phyloP scores from a whole-genome alignment of 1,140 invertebrate species.

The Euwallacea fornicatus region DNA sequence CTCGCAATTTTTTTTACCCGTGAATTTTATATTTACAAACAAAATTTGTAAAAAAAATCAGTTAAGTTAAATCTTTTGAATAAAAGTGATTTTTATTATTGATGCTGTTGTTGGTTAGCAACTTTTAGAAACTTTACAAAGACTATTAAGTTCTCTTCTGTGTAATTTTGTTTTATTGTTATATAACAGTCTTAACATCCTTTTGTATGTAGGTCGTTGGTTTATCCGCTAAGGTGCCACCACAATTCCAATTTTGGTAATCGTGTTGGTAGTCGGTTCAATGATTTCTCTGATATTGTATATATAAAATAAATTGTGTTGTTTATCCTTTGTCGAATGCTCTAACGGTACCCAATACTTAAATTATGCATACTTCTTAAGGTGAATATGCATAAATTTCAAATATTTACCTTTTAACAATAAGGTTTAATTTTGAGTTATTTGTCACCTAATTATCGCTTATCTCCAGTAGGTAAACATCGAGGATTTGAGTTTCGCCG shows the following conservation, averaged over 20 bases:
- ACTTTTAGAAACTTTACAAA: too few species aligned
- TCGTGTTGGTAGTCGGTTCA: slow-evolving; percentile 11
- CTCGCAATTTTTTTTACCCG: too few species aligned
- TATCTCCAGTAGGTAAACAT: too few species aligned
- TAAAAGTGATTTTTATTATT: too few species aligned
- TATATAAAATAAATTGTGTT: slow-evolving; percentile 1
- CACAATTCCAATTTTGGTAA: slow-evolving; percentile 24
- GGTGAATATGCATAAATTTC: not conserved
- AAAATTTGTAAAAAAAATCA: too few species aligned
- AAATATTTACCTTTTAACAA: not conserved
- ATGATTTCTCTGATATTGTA: slow-evolving; percentile 12
- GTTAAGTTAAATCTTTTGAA: too few species aligned
- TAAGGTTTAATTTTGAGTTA: too few species aligned
- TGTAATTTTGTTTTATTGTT: not conserved
- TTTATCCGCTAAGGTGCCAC: slow-evolving; percentile 12
- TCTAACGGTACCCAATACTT: not conserved
- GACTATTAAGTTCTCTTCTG: too few species aligned
- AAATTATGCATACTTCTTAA: slow-evolving; percentile 1
- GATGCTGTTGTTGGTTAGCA: too few species aligned
- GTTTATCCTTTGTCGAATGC: slow-evolving; percentile 4
- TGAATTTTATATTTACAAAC: too few species aligned
- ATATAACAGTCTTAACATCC: not conserved
- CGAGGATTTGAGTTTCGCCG: too few species aligned
- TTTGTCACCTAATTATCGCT: too few species aligned
- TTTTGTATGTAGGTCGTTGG: slow-evolving; percentile 14